Conservation (phyloP, 2,113 vertebrate species). For the Aplodontia rufa region DNA sequence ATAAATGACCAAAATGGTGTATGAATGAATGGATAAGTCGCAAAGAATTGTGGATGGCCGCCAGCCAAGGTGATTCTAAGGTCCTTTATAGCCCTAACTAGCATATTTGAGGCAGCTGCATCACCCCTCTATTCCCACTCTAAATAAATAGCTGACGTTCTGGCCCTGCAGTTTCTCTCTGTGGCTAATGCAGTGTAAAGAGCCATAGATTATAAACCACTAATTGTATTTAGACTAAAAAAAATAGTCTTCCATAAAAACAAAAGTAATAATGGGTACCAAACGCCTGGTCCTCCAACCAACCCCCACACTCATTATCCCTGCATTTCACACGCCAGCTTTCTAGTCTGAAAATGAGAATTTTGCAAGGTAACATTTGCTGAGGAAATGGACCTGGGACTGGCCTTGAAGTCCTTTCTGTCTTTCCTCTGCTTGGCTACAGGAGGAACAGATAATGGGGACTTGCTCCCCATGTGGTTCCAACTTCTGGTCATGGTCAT, state of each 20-base stretch:
- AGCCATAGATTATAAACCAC: conserved; percentile 62
- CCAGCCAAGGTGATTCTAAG: neutral
- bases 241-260: conserved; percentile 51
- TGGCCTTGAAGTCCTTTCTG: neutral
- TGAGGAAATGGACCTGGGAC: neutral
- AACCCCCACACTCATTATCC: conserved; percentile 17
- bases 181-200: conserved; percentile 44
- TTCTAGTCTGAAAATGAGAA: neutral
- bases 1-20: neutral
- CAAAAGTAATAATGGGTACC: conserved; percentile 45
- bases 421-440: neutral
- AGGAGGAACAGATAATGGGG: neutral
- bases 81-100: neutral
- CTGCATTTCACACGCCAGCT: neutral
- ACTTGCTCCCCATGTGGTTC: no score
- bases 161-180: neutral
- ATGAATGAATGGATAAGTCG: neutral
- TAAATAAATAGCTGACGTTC: conserved; percentile 10
- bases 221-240: conserved; percentile 54
- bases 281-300: neutral
- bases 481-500: neutral
- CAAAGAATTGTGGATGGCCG: neutral
- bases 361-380: neutral
- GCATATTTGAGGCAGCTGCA: neutral
- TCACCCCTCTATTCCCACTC: neutral